Evolutionary conservation across 2,888 invertebrate genomes (phyloP).

Genomic region (Ennomos quercinarius): DNA sequence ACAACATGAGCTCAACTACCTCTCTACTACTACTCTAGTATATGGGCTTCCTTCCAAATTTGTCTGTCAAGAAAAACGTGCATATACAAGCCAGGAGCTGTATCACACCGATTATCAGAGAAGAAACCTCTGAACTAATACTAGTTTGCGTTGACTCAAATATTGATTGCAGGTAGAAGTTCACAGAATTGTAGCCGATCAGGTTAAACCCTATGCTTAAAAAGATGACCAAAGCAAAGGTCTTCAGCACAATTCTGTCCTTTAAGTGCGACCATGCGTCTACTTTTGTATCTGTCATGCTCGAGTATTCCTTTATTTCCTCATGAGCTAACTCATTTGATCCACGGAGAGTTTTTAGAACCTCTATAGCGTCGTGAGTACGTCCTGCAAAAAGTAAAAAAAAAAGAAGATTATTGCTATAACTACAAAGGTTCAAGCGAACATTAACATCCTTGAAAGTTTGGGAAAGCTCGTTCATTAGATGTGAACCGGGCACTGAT

Average conservation of each 20-base stretch:
- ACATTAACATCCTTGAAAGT: no score
- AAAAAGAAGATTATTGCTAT: no score
- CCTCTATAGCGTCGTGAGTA: slow-evolving; percentile 33
- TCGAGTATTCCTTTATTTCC: slow-evolving; percentile 46
- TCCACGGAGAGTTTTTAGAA: slow-evolving; percentile 43
- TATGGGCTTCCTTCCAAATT: slow-evolving; percentile 52
- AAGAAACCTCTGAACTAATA: slow-evolving; percentile 52
- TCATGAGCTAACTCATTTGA: slow-evolving; percentile 40
- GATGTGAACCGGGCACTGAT: no score
- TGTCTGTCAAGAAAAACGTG: slow-evolving; percentile 46
- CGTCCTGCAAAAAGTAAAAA: no score
- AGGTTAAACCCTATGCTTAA: slow-evolving; percentile 44
- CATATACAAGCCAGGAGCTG: slow-evolving; percentile 50
- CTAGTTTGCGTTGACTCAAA: slow-evolving; percentile 53
- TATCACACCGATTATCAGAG: slow-evolving; percentile 53
- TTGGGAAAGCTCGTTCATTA: no score
- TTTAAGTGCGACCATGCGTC: slow-evolving; percentile 35
- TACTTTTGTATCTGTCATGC: not conserved
- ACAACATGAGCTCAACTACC: no score
- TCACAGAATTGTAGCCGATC: slow-evolving; percentile 51
- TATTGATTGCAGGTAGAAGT: slow-evolving; percentile 56
- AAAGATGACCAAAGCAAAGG: slow-evolving; percentile 42
- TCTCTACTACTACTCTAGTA: no score
- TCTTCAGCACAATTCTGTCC: slow-evolving; percentile 47
- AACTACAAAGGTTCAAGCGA: no score